These are phyloP conservation scores for Coturnix japonica DNA, from an alignment of 2,113 vertebrate species.

Conservation along the genomic window DNA sequence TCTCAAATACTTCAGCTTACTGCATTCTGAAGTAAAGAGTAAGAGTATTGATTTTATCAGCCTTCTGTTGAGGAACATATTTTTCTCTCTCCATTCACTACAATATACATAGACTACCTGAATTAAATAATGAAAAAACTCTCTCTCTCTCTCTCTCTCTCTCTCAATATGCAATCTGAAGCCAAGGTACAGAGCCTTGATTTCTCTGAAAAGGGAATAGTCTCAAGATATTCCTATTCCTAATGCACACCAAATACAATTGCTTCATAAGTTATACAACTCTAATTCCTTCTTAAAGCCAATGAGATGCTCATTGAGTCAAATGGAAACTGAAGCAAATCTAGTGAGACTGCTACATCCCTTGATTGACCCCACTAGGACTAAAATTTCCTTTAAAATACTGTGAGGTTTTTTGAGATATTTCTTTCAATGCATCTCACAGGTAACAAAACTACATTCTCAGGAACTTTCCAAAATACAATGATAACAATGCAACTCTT, in stretches of 20 bases:
- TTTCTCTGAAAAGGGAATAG: conserved; percentile 5
- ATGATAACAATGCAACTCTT: background rate
- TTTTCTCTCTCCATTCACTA: background rate
- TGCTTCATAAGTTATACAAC: conserved; percentile 38
- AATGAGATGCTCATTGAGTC: conserved; percentile 25
- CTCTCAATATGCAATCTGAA: background rate
- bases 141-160: background rate
- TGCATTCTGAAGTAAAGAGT: background rate
- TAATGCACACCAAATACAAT: background rate
- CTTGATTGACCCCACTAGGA: conserved; percentile 12
- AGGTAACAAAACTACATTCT: background rate
- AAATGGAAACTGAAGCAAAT: conserved; percentile 37
- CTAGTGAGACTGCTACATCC: conserved; percentile 42
- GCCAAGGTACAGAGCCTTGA: background rate
- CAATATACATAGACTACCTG: background rate
- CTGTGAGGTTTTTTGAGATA: background rate
- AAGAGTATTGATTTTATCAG: background rate
- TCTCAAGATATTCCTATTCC: background rate
- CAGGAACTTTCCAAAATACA: background rate
- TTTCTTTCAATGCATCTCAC: background rate
- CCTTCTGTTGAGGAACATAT: background rate
- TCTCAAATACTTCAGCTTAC: background rate
- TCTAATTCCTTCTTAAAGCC: conserved; percentile 43
- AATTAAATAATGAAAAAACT: background rate
- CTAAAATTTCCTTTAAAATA: conserved; percentile 38